phyloP scores from a whole-genome alignment of 2,113 vertebrate genomes.

The Upupa epops region DNA sequence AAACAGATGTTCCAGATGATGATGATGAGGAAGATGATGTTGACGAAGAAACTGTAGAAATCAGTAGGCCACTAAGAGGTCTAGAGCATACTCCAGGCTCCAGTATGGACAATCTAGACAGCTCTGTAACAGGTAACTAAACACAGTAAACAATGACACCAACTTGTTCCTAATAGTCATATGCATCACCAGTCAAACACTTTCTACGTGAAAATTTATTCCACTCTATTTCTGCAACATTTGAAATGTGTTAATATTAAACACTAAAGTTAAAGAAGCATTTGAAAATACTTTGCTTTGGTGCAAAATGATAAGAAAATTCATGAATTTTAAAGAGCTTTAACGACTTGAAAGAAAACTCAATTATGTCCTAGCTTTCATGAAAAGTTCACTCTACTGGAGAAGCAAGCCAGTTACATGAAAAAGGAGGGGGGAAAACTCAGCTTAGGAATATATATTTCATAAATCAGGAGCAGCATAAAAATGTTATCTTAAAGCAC shows the following conservation, averaged over 20 bases:
- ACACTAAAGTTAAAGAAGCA: constrained; percentile 75
- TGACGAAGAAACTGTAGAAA: constrained; percentile 91
- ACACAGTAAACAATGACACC: constrained; percentile 20
- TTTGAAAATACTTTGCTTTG: constrained; percentile 82
- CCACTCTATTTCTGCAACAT: constrained; percentile 62
- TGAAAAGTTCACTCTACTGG: constrained; percentile 68
- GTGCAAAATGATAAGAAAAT: constrained; percentile 88
- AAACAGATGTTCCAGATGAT: constrained; percentile 93
- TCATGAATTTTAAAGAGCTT: constrained; percentile 91
- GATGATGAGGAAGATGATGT: constrained; percentile 90
- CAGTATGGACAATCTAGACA: constrained; percentile 98
- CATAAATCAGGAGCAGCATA: constrained; percentile 48
- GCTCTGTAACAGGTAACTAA: constrained; percentile 91
- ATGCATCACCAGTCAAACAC: constrained; percentile 30
- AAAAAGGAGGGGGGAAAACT: constrained; percentile 12
- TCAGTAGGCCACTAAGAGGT: constrained; percentile 86
- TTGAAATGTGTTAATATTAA: constrained; percentile 79
- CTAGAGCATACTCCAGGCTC: constrained; percentile 95
- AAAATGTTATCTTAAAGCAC: constrained; percentile 53
- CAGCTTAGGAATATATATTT: constrained; percentile 62
- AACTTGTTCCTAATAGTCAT: constrained; percentile 40
- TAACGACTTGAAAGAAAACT: constrained; percentile 78
- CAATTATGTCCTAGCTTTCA: constrained; percentile 74
- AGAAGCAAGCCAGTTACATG: constrained; percentile 58
- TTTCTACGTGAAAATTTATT: constrained; percentile 67